Conservation (phyloP, 2,113 vertebrate species). For the Sorex fumeus region DNA sequence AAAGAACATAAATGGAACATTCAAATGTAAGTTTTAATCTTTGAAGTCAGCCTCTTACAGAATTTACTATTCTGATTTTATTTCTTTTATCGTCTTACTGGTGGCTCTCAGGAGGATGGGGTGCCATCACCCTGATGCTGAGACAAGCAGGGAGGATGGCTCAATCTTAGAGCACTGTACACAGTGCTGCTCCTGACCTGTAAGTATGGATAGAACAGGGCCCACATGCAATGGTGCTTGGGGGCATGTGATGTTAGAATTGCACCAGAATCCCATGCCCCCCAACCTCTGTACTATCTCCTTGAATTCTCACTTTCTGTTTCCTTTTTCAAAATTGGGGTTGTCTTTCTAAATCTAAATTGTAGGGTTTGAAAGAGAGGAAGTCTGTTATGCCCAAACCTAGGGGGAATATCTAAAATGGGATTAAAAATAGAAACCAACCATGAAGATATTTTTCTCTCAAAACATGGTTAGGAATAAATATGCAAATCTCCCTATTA, state of each 20-base stretch:
- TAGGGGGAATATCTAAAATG: neutral
- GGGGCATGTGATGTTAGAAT: no score
- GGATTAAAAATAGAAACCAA: neutral
- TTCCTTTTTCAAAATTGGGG: neutral
- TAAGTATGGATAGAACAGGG: no score
- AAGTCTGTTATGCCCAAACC: neutral
- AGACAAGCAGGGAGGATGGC: no score
- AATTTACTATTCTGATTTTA: neutral
- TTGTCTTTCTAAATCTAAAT: slow-evolving; percentile 6
- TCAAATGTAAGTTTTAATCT: neutral
- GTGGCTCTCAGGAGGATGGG: no score
- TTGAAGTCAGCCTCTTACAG: neutral
- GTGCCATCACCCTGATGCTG: no score
- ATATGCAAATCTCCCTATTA: neutral
- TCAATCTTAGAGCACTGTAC: no score
- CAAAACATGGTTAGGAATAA: neutral
- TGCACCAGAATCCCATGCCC: no score
- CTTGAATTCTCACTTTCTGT: no score
- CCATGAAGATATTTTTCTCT: neutral
- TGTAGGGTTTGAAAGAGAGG: neutral
- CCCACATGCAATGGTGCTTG: no score
- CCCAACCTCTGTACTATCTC: no score
- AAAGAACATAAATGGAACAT: neutral
- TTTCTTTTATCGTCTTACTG: no score
- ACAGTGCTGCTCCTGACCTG: no score